phyloP scores from a whole-genome alignment of 2,888 invertebrate genomes.

The Sphaeridia pumilis region DNA sequence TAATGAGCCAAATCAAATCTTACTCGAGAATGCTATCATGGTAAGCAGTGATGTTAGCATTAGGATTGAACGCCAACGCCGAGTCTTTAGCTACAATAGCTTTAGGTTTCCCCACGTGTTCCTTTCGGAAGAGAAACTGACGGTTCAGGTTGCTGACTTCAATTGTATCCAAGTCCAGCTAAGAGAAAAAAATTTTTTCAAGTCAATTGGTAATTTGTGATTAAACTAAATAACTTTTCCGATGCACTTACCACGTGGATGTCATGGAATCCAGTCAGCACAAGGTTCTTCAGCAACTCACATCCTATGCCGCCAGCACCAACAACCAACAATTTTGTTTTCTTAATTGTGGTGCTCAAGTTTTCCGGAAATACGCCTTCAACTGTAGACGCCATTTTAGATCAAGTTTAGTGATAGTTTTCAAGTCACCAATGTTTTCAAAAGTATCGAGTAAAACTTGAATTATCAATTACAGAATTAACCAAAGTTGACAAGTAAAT shows the following conservation, averaged over 20 bases:
- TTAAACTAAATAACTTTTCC: not conserved
- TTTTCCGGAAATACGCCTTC: slow-evolving; percentile 55
- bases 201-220: slow-evolving; percentile 74
- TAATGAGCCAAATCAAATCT: slow-evolving; percentile 36
- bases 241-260: slow-evolving; percentile 76
- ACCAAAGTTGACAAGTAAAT: no score
- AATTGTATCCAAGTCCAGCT: slow-evolving; percentile 99
- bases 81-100: slow-evolving; percentile 82
- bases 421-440: no score
- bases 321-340: slow-evolving; percentile 68
- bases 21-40: slow-evolving; percentile 89
- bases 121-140: slow-evolving; percentile 96
- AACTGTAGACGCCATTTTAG: slow-evolving; percentile 54
- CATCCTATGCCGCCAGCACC: slow-evolving; percentile 99
- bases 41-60: slow-evolving; percentile 74
- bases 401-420: no score
- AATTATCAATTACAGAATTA: no score
- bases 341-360: slow-evolving; percentile 53
- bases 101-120: slow-evolving; percentile 97
- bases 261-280: slow-evolving; percentile 79
- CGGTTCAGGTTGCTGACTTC: slow-evolving; percentile 98
- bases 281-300: slow-evolving; percentile 94
- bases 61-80: slow-evolving; percentile 74
- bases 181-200: slow-evolving; percentile 50
- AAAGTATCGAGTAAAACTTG: no score